Evolutionary conservation across 2,888 invertebrate species (phyloP).

Genomic region (Isoperla grammatica): DNA sequence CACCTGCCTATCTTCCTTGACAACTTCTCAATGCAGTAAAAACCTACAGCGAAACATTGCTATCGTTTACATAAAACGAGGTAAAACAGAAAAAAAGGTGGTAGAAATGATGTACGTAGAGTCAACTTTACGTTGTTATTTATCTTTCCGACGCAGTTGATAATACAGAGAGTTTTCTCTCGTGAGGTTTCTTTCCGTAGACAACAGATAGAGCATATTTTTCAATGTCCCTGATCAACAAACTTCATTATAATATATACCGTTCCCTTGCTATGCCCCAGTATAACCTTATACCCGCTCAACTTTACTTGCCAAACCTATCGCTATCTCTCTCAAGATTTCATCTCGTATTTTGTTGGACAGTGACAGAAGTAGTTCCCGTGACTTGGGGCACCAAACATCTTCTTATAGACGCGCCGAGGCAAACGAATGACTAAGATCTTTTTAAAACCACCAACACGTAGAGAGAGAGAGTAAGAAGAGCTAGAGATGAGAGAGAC

Average conservation of each 20-base stretch:
- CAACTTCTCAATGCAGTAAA: no score
- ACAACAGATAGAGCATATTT: slow-evolving; percentile 23
- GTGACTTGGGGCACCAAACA: slow-evolving; percentile 23
- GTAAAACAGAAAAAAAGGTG: background rate
- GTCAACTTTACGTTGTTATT: slow-evolving; percentile 12
- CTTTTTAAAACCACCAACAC: no score
- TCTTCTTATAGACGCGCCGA: no score
- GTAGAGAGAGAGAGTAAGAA: no score
- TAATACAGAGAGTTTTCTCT: slow-evolving; percentile 21
- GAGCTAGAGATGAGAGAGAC: no score
- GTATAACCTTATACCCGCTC: background rate
- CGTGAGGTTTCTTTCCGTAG: slow-evolving; percentile 16
- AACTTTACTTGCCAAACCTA: background rate
- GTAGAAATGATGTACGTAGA: slow-evolving; percentile 5
- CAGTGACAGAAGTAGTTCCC: slow-evolving; percentile 27
- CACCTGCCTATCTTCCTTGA: no score
- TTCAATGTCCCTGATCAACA: slow-evolving; percentile 8
- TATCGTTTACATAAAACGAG: slow-evolving; percentile 21
- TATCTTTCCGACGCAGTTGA: slow-evolving; percentile 21
- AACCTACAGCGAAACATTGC: background rate
- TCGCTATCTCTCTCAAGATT: slow-evolving; percentile 20
- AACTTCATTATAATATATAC: slow-evolving; percentile 17
- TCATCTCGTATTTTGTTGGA: slow-evolving; percentile 28
- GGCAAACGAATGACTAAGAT: no score
- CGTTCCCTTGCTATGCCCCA: slow-evolving; percentile 6